A percentile compares a stretch with the other conserved stretches of the same genome.
Conservation (phyloP, 2,113 vertebrate genomes). For the Mobula birostris region DNA sequence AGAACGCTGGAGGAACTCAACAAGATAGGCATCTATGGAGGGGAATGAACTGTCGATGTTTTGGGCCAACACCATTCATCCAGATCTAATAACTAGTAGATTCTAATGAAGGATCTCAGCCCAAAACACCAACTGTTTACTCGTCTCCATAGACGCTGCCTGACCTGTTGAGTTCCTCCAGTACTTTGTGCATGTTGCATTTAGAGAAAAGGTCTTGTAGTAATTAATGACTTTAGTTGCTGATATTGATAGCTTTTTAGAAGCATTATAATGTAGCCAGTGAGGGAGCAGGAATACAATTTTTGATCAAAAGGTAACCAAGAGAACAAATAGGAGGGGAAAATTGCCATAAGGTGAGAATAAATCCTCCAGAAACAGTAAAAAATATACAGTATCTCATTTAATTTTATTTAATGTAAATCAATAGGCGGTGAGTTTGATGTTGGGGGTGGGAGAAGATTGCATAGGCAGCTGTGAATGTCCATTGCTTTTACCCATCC, state of each 20-base stretch:
- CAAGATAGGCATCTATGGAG: too few species aligned
- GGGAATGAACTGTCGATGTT: too few species aligned
- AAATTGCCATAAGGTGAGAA: not conserved
- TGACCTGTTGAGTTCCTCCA: too few species aligned
- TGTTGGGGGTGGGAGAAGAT: too few species aligned
- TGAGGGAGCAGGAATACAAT: not conserved
- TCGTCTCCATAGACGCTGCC: too few species aligned
- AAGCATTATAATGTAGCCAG: not conserved
- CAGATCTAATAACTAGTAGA: too few species aligned
- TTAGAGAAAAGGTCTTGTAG: not conserved
- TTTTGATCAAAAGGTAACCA: not conserved
- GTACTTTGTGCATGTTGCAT: not conserved
- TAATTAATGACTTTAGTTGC: not conserved
- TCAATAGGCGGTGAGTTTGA: too few species aligned
- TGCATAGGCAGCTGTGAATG: not conserved
- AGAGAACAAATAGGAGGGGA: not conserved
- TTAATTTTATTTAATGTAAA: not conserved
- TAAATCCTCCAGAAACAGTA: not conserved
- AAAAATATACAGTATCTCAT: not conserved
- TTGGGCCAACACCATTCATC: too few species aligned
- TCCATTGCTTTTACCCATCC: not conserved
- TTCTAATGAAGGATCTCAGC: too few species aligned
- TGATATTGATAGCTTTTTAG: not conserved
- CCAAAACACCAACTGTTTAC: too few species aligned
- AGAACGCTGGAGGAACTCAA: too few species aligned